Conservation (phyloP, 2,888 invertebrate genomes). For the Nomada fucata region DNA sequence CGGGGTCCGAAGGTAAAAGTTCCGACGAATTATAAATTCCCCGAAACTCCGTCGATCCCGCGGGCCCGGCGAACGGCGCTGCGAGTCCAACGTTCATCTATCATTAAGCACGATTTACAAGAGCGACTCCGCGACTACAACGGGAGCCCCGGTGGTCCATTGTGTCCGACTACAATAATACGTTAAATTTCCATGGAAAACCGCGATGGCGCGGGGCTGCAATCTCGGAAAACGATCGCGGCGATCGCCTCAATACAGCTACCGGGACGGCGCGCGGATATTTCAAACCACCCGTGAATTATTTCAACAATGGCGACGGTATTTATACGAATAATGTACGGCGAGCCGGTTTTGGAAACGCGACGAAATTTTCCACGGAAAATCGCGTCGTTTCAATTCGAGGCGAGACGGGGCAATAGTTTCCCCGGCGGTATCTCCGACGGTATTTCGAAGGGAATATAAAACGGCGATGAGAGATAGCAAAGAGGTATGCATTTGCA, state of each 20-base stretch:
- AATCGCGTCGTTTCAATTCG: neutral
- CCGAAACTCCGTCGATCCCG: constrained; percentile 7
- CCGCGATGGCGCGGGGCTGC: neutral
- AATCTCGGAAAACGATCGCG: constrained; percentile 21
- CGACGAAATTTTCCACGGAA: neutral
- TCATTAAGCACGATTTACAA: constrained; percentile 24
- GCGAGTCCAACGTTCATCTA: constrained; percentile 11
- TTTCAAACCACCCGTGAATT: too few species aligned
- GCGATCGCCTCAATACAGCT: neutral
- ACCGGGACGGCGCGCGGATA: too few species aligned
- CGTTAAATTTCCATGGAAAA: constrained; percentile 11
- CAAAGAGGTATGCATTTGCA: too few species aligned
- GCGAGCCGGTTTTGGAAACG: too few species aligned
- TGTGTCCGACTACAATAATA: constrained; percentile 18
- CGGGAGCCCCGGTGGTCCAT: neutral
- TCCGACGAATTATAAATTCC: constrained; percentile 16
- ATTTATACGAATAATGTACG: too few species aligned
- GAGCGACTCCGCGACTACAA: constrained; percentile 4
- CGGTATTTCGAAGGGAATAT: too few species aligned
- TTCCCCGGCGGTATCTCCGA: too few species aligned
- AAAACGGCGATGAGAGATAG: too few species aligned
- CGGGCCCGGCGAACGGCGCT: neutral
- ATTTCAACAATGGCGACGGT: too few species aligned
- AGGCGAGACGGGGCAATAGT: neutral
- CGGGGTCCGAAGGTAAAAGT: constrained; percentile 19